phyloP scores from a whole-genome alignment of 2,888 invertebrate genomes.

The Ypsolopha scabrella region DNA sequence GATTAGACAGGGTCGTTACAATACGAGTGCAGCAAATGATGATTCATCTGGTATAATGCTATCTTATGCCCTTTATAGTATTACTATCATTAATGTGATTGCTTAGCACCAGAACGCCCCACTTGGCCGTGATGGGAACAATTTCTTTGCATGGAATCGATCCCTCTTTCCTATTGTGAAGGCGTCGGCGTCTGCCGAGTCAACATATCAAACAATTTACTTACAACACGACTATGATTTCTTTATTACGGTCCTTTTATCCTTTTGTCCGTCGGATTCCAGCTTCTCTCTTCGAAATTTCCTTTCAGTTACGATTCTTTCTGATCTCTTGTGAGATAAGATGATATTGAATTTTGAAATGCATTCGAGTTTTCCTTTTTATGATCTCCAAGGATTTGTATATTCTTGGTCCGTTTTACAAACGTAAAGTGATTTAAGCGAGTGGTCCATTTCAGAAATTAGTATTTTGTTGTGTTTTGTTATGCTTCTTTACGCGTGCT shows the following conservation, averaged over 20 bases:
- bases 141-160: slow-evolving; percentile 27
- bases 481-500: slow-evolving; percentile 14
- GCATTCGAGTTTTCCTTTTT: slow-evolving; percentile 43
- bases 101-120: slow-evolving; percentile 26
- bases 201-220: slow-evolving; percentile 54
- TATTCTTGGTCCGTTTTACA: slow-evolving; percentile 29
- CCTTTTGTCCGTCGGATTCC: slow-evolving; percentile 37
- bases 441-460: slow-evolving; percentile 42
- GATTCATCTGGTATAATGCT: slow-evolving; percentile 24
- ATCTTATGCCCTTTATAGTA: slow-evolving; percentile 28
- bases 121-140: slow-evolving; percentile 18
- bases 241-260: slow-evolving; percentile 48
- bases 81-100: slow-evolving; percentile 45
- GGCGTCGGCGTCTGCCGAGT: slow-evolving; percentile 19
- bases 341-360: slow-evolving; percentile 57
- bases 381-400: slow-evolving; percentile 34
- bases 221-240: slow-evolving; percentile 50
- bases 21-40: slow-evolving; percentile 16
- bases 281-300: slow-evolving; percentile 32
- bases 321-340: slow-evolving; percentile 38
- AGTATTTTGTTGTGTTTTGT: slow-evolving; percentile 27
- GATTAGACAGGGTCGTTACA: slow-evolving; percentile 11
- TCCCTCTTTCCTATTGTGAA: slow-evolving; percentile 19
- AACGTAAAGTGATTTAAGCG: slow-evolving; percentile 33
- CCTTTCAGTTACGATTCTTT: slow-evolving; percentile 26